phyloP scores from a whole-genome alignment of 2,888 invertebrate genomes.

The Cataglyphis cursor region DNA sequence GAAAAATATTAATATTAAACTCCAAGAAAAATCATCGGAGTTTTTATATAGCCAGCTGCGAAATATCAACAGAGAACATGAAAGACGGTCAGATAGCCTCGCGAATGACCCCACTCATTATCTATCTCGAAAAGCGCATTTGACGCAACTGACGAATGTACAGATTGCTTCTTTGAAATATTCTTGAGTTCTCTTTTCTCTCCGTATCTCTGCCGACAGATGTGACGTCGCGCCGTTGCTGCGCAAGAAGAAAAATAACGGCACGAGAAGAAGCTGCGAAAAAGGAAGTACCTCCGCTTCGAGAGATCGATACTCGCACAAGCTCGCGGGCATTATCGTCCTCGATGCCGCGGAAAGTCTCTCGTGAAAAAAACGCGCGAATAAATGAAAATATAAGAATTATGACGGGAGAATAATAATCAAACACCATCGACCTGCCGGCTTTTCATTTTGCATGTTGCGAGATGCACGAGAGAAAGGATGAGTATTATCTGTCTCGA shows the following conservation, averaged over 20 bases:
- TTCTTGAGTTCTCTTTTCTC: constrained; percentile 41
- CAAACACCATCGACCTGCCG: not conserved
- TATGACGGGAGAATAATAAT: constrained; percentile 12
- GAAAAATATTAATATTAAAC: not conserved
- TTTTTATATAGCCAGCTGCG: constrained; percentile 14
- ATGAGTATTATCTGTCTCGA: constrained; percentile 39
- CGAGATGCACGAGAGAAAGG: not conserved
- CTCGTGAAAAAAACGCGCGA: constrained; percentile 49
- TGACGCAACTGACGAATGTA: constrained; percentile 44
- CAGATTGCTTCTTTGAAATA: constrained; percentile 38
- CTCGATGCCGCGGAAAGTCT: constrained; percentile 35
- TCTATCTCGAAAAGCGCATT: constrained; percentile 76
- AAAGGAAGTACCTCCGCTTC: not conserved
- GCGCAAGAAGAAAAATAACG: constrained; percentile 62
- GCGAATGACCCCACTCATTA: constrained; percentile 75
- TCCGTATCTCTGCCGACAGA: constrained; percentile 26
- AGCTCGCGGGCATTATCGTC: constrained; percentile 25
- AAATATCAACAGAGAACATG: constrained; percentile 39
- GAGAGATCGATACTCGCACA: constrained; percentile 67
- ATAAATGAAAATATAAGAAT: constrained; percentile 47
- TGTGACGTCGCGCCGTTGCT: constrained; percentile 9
- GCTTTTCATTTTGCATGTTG: constrained; percentile 13
- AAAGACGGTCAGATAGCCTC: constrained; percentile 73
- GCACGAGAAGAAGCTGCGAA: not conserved
- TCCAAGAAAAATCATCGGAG: constrained; percentile 5